These are phyloP conservation scores for Lagopus leucura DNA, from an alignment of 2,113 vertebrate genomes.

Conservation along the genomic window DNA sequence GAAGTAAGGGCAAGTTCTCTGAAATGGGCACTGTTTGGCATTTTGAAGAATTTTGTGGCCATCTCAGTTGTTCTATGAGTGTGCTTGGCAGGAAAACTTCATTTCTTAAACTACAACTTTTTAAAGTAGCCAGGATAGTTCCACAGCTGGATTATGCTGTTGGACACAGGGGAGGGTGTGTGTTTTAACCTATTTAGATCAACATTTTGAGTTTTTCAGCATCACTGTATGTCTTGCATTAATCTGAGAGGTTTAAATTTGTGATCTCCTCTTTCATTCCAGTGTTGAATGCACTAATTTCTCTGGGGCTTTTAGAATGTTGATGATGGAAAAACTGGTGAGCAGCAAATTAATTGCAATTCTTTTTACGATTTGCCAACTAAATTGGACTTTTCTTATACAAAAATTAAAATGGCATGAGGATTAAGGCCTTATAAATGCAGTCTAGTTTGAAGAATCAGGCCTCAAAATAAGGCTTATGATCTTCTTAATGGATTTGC, in stretches of 20 bases:
- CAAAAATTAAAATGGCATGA: neutral
- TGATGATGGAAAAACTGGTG: neutral
- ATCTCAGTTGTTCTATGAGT: neutral
- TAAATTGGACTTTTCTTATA: neutral
- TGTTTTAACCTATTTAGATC: neutral
- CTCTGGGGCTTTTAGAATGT: neutral
- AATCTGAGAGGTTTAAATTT: slow-evolving; percentile 15
- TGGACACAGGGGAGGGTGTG: neutral
- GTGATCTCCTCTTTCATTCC: neutral
- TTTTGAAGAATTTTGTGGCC: neutral
- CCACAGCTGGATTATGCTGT: neutral
- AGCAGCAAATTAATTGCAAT: slow-evolving; percentile 30
- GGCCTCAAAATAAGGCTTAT: neutral
- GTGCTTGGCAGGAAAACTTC: neutral
- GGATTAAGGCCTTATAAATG: slow-evolving; percentile 18
- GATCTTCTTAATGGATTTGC: slow-evolving; percentile 6
- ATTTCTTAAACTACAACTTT: neutral
- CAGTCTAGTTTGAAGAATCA: neutral
- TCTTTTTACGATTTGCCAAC: neutral
- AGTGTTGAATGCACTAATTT: slow-evolving; percentile 17
- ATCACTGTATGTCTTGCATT: neutral
- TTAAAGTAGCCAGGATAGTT: neutral
- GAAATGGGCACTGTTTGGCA: neutral
- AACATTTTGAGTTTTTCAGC: neutral
- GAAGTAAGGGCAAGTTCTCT: neutral